Percentiles rank a stretch among this genome's conserved stretches.
phyloP scores from a whole-genome alignment of 2,888 invertebrate genomes.

The Rugalucina vietnamica region DNA sequence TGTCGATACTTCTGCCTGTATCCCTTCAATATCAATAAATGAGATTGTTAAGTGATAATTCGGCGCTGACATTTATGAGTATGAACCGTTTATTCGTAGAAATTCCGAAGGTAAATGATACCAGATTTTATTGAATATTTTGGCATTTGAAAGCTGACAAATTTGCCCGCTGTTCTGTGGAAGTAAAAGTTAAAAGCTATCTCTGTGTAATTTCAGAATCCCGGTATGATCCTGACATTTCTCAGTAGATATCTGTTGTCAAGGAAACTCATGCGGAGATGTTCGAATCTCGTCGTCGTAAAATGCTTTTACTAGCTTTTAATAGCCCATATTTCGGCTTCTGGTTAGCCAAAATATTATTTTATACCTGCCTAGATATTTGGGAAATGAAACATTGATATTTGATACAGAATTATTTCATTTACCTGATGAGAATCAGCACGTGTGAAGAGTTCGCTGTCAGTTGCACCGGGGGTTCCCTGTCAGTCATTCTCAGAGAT shows the following conservation, averaged over 20 bases:
- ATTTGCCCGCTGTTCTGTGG: conserved; percentile 62
- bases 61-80: conserved; percentile 44
- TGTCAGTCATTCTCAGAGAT: conserved; percentile 49
- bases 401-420: conserved; percentile 29
- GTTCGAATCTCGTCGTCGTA: conserved; percentile 1
- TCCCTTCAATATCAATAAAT: background rate
- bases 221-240: background rate
- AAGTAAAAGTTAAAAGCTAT: conserved; percentile 23
- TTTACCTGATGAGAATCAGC: conserved; percentile 32
- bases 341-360: background rate
- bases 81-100: conserved; percentile 29
- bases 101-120: conserved; percentile 38
- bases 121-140: conserved; percentile 48
- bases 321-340: background rate
- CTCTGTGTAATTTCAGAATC: conserved; percentile 54
- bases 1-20: background rate
- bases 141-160: conserved; percentile 66
- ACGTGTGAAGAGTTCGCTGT: conserved; percentile 2
- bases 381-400: conserved; percentile 40
- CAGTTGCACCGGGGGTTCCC: conserved; percentile 45
- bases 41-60: background rate
- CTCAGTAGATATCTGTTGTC: background rate
- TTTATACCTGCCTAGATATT: conserved; percentile 24
- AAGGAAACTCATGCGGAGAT: conserved; percentile 28
- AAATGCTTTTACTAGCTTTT: background rate